Conservation (phyloP, 2,888 invertebrate genomes). For the Sinohyriopsis cumingii region DNA sequence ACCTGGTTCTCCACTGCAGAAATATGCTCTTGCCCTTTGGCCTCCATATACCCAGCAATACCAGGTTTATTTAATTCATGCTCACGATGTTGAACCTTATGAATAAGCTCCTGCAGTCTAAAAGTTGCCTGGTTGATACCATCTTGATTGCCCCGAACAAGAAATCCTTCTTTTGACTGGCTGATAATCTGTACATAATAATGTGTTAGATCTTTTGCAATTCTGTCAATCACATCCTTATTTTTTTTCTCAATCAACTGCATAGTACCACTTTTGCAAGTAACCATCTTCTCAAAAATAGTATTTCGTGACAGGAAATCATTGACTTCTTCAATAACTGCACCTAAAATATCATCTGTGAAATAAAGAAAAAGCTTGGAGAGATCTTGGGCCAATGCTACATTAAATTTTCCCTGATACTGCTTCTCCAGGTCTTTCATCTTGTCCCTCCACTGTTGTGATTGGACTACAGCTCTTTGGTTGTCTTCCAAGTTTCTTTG, state of each 20-base stretch:
- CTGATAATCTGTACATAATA: constrained; percentile 12
- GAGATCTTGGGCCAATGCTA: background rate
- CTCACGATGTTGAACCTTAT: no score
- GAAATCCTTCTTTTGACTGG: no score
- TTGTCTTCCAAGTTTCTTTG: no score
- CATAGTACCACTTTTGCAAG: constrained; percentile 12
- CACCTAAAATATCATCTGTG: constrained; percentile 21
- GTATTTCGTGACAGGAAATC: constrained; percentile 29
- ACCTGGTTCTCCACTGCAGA: no score
- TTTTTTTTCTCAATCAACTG: constrained; percentile 25
- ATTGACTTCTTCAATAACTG: constrained; percentile 13
- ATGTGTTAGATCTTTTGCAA: constrained; percentile 14
- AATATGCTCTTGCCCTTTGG: no score
- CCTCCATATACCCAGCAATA: no score
- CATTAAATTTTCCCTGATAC: no score
- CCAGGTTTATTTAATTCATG: no score
- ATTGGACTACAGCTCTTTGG: background rate
- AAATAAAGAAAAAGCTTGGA: constrained; percentile 7
- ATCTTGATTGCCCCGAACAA: no score
- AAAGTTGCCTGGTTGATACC: no score
- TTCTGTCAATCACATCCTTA: constrained; percentile 14
- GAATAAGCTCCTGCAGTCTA: no score
- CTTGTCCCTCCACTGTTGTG: constrained; percentile 2
- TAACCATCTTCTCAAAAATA: constrained; percentile 10
- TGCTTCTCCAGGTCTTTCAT: background rate